These are phyloP conservation scores for Cochlearius cochlearius DNA, from an alignment of 2,113 vertebrate species.

Conservation along the genomic window DNA sequence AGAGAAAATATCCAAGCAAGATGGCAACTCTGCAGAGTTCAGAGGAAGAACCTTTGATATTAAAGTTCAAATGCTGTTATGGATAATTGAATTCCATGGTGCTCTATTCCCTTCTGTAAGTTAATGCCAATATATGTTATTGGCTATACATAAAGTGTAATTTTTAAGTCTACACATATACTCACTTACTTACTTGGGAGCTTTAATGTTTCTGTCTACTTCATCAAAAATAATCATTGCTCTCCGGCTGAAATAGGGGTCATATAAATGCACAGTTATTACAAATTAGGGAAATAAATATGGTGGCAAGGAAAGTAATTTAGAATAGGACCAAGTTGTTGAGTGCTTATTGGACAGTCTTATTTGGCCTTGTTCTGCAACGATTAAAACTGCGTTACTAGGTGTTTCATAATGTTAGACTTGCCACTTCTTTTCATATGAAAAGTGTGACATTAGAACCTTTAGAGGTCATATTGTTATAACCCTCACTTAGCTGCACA, in stretches of 20 bases:
- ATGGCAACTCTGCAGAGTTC: background rate
- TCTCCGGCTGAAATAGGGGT: background rate
- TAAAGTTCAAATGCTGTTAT: background rate
- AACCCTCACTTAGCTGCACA: background rate
- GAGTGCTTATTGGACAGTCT: background rate
- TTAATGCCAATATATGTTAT: background rate
- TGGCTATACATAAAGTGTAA: background rate
- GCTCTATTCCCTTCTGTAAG: background rate
- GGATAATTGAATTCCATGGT: background rate
- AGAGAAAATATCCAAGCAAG: background rate
- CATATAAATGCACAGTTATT: background rate
- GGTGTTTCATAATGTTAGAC: background rate
- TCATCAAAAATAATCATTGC: background rate
- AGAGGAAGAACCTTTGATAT: background rate
- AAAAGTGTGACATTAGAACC: background rate
- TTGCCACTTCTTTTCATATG: background rate
- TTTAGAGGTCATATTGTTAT: background rate
- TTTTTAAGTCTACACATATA: background rate
- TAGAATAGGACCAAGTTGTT: background rate
- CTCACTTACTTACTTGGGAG: background rate
- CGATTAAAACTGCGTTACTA: background rate
- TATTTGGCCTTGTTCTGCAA: background rate
- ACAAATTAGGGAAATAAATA: background rate
- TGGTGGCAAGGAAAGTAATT: background rate
- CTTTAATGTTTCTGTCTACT: background rate